These are phyloP conservation scores for Elephantulus edwardii DNA, from an alignment of 2,113 vertebrate genomes.

Conservation along the genomic window DNA sequence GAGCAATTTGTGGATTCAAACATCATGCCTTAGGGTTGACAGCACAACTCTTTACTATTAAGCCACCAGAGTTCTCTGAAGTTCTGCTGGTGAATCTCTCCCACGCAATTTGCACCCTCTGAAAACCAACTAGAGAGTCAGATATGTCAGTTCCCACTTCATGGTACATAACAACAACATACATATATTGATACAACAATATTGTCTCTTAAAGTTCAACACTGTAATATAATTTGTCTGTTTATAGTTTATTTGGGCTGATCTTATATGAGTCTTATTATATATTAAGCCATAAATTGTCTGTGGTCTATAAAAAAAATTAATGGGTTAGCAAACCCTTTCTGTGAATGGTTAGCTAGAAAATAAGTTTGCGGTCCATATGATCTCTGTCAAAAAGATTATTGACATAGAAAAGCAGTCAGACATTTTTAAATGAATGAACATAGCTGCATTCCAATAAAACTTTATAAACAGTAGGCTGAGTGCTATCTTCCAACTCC, in stretches of 20 bases:
- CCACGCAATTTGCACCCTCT: too few relatives aligned
- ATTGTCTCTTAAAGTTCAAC: not conserved
- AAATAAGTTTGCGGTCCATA: not conserved
- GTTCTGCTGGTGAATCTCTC: too few relatives aligned
- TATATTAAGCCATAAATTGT: not conserved
- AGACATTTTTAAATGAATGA: not conserved
- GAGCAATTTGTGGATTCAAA: too few relatives aligned
- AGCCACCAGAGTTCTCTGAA: too few relatives aligned
- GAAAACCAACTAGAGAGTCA: too few relatives aligned
- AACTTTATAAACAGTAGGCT: not conserved
- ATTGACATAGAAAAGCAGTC: not conserved
- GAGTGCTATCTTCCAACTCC: not conserved
- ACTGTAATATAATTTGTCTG: not conserved
- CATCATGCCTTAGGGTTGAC: too few relatives aligned
- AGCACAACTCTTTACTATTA: too few relatives aligned
- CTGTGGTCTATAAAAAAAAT: not conserved
- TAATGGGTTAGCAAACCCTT: not conserved
- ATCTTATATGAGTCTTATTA: not conserved
- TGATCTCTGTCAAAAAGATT: conserved; percentile 3
- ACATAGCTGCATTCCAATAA: not conserved
- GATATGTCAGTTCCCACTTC: too few relatives aligned
- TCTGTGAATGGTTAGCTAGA: not conserved
- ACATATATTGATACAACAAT: too few relatives aligned
- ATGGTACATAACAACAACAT: too few relatives aligned
- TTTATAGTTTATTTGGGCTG: not conserved